These are phyloP conservation scores for rat (Rattus norvegicus) DNA, from an alignment of 2,113 vertebrate genomes.

Conservation along the genomic window GRCr8 NC_086021.1:148997501-148998000, in stretches of 20 bases:
- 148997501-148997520: no score
- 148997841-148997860: no score
- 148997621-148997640: not conserved
- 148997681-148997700: not conserved
- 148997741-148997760: not conserved
- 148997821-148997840: not conserved
- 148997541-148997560: not conserved
- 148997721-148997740: not conserved
- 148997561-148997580: not conserved
- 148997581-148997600: not conserved
- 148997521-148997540: no score
- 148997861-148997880: not conserved
- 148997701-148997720: not conserved
- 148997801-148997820: not conserved
- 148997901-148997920: not conserved
- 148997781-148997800: not conserved
- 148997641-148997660: not conserved
- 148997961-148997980: not conserved
- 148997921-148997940: not conserved
- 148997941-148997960: no score
- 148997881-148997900: not conserved
- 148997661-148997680: not conserved
- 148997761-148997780: not conserved
- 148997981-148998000: not conserved
- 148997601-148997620: not conserved